Evolutionary conservation across 2,113 vertebrate genomes (phyloP).

Genomic region (Barnardius zonarius): DNA sequence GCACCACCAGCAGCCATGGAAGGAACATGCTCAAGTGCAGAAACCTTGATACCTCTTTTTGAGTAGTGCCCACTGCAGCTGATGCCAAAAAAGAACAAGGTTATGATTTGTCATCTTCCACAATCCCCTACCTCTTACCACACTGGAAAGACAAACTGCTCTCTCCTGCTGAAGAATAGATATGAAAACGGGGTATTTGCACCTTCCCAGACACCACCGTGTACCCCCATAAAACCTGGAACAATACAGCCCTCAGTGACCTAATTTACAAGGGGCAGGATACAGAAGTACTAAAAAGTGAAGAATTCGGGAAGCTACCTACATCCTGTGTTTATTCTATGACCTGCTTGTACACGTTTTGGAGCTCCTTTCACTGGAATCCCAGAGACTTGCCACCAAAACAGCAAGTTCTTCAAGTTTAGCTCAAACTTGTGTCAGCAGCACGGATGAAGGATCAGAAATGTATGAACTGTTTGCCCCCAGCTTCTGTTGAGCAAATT

Average conservation of each 20-base stretch:
- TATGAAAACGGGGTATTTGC: background rate
- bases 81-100: background rate
- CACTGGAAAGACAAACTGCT: background rate
- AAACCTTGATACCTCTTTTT: background rate
- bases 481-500: background rate
- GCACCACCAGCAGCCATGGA: background rate
- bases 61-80: background rate
- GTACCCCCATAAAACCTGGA: background rate
- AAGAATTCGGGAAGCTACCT: background rate
- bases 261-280: background rate
- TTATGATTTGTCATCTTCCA: background rate
- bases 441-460: background rate
- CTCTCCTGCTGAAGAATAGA: background rate
- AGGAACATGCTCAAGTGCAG: background rate
- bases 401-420: background rate
- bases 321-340: background rate
- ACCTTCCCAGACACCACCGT: background rate
- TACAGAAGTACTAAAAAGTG: background rate
- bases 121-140: background rate
- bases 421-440: background rate
- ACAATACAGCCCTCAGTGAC: background rate
- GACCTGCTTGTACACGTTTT: background rate
- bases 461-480: background rate
- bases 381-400: background rate
- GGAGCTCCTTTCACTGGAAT: background rate